Percentiles rank a stretch among this genome's conserved stretches.
These are phyloP conservation scores for Gila orcuttii DNA, from an alignment of 2,113 vertebrate genomes.

Conservation along the genomic window DNA sequence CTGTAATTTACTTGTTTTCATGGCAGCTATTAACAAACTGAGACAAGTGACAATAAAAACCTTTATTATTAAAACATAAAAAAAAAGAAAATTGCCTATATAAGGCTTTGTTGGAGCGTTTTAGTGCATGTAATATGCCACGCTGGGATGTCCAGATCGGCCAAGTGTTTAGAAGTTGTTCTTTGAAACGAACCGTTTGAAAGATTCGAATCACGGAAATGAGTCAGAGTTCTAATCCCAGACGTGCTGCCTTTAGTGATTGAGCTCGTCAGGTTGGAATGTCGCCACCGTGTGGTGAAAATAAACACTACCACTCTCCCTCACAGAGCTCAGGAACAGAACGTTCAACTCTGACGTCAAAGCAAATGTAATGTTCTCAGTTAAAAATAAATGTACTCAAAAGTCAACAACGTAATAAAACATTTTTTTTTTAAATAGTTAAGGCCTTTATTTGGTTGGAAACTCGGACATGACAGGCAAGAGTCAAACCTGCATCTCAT, in stretches of 20 bases:
- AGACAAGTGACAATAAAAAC: background rate
- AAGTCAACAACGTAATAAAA: background rate
- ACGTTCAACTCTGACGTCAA: background rate
- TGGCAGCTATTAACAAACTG: background rate
- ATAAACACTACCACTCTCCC: background rate
- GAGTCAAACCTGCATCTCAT: background rate
- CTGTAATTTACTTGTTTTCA: background rate
- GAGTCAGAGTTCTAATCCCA: background rate
- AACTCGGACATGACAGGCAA: background rate
- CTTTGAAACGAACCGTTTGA: background rate
- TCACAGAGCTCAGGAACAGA: background rate
- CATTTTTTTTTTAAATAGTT: background rate
- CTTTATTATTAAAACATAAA: background rate
- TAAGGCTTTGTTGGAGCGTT: no score
- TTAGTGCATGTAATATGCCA: no score
- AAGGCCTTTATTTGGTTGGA: background rate
- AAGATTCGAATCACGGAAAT: background rate
- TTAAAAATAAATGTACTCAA: conserved; percentile 29
- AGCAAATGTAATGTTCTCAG: conserved; percentile 41
- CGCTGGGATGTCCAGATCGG: background rate
- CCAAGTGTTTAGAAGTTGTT: background rate
- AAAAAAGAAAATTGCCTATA: no score
- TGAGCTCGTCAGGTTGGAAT: background rate
- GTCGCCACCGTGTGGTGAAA: conserved; percentile 42
- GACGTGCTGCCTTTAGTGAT: background rate